These are phyloP conservation scores for Heptranchias perlo DNA, from an alignment of 2,113 vertebrate genomes.

Conservation along the genomic window DNA sequence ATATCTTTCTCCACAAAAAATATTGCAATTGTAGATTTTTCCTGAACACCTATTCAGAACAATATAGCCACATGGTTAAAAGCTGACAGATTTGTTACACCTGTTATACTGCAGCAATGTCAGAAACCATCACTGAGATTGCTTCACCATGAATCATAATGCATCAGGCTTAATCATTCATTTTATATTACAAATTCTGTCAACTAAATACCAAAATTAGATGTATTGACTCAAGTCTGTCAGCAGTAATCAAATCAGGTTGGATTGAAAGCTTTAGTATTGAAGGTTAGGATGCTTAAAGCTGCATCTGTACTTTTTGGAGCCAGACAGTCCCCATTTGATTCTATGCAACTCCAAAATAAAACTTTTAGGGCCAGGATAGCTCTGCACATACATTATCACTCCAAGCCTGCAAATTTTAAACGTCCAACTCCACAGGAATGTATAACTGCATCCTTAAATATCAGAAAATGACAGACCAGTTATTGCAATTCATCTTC, in stretches of 20 bases:
- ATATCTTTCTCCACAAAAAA: neutral
- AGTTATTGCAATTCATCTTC: neutral
- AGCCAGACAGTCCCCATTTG: neutral
- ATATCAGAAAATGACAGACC: neutral
- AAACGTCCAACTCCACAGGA: neutral
- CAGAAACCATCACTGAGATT: neutral
- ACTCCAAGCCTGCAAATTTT: neutral
- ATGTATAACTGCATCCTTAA: neutral
- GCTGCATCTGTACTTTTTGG: neutral
- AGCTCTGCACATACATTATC: neutral
- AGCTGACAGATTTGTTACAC: neutral
- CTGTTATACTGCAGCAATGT: neutral
- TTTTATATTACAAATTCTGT: neutral
- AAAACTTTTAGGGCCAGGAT: neutral
- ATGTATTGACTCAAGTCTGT: neutral
- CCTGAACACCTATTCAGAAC: neutral
- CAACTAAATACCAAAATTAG: neutral
- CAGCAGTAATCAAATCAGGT: neutral
- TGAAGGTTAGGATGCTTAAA: neutral
- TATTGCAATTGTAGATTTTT: neutral
- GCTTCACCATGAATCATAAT: neutral
- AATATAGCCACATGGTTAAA: neutral
- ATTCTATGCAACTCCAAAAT: neutral
- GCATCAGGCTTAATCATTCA: neutral
- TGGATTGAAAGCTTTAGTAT: too few relatives aligned